Conservation (phyloP, 2,888 invertebrate species). For the Hermaeophaga mercurialis region DNA sequence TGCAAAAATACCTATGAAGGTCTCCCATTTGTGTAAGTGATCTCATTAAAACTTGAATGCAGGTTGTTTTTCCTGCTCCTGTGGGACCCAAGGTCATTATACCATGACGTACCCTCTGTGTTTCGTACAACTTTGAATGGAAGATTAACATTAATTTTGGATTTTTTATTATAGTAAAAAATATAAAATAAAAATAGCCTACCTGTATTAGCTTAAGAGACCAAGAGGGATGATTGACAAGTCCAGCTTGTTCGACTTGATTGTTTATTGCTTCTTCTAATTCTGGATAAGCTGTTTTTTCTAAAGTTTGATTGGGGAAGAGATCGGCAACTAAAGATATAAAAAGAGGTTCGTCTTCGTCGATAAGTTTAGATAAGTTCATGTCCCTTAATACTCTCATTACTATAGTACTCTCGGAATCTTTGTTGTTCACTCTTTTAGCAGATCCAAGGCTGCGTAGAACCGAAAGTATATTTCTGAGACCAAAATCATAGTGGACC, state of each 20-base stretch:
- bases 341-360: conserved; percentile 97
- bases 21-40: conserved; percentile 85
- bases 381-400: conserved; percentile 97
- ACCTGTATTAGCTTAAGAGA: conserved; percentile 91
- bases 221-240: conserved; percentile 95
- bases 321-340: conserved; percentile 94
- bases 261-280: conserved; percentile 85
- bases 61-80: conserved; percentile 93
- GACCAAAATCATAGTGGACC: conserved; percentile 97
- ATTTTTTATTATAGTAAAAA: too few relatives aligned
- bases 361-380: conserved; percentile 96
- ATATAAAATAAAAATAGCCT: too few relatives aligned
- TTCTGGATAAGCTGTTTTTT: conserved; percentile 89
- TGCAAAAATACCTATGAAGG: conserved; percentile 70
- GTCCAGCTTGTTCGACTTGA: conserved; percentile 78
- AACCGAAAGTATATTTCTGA: conserved; percentile 94
- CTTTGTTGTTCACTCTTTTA: conserved; percentile 88
- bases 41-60: conserved; percentile 89
- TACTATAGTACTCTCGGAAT: conserved; percentile 93
- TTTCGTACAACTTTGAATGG: conserved; percentile 80
- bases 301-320: conserved; percentile 92
- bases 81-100: conserved; percentile 96
- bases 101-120: conserved; percentile 92
- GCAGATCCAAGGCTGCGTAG: conserved; percentile 90
- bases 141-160: not conserved